Conservation (phyloP, 2,113 vertebrate species). For the Lagopus muta region DNA sequence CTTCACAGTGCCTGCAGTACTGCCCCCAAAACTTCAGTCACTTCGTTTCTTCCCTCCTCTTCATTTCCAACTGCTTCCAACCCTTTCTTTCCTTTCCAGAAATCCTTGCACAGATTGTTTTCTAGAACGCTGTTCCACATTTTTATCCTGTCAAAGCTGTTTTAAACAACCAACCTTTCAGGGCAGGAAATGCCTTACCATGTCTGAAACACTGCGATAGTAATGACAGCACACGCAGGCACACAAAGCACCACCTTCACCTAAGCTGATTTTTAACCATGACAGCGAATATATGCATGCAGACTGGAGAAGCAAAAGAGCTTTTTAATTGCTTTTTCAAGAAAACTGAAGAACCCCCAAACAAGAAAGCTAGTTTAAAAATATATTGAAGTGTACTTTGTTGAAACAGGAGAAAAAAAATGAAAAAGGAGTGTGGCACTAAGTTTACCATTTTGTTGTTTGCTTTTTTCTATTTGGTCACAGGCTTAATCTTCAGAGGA, state of each 20-base stretch:
- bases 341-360: neutral
- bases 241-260: neutral
- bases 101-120: neutral
- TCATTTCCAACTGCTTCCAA: neutral
- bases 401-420: slow-evolving; percentile 27
- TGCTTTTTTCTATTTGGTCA: neutral
- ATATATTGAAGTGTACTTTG: neutral
- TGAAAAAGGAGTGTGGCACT: neutral
- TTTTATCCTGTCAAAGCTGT: neutral
- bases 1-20: neutral
- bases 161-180: neutral
- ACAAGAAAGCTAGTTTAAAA: neutral
- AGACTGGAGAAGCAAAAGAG: neutral
- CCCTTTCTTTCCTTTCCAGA: slow-evolving; percentile 6
- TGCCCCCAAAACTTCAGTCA: slow-evolving; percentile 42
- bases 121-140: neutral
- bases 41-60: slow-evolving; percentile 5
- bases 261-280: neutral
- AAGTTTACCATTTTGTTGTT: neutral
- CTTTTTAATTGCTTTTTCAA: slow-evolving; percentile 5
- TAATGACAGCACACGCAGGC: rapidly evolving
- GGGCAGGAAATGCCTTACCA: slow-evolving; percentile 17
- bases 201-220: neutral
- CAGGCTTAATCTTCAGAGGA: neutral
- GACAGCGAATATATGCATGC: neutral